phyloP scores from a whole-genome alignment of 2,797 vertebrate genomes.

The Rhincodon typus region DNA sequence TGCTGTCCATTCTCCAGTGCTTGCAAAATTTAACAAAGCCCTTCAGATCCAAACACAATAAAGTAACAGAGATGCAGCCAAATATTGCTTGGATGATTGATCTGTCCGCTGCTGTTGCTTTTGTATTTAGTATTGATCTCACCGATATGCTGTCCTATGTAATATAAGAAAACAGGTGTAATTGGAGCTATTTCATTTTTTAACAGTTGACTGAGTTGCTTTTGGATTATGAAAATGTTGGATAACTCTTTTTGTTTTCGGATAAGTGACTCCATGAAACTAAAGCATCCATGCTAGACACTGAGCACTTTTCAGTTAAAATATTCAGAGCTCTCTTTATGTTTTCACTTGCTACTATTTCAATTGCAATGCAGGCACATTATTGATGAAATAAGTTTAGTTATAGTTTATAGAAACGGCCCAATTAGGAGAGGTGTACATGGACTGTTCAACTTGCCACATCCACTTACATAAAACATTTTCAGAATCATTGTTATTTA shows the following conservation, averaged over 20 bases:
- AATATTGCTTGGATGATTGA: not conserved
- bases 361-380: not conserved
- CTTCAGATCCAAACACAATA: not conserved
- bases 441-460: not conserved
- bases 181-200: not conserved
- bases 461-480: not conserved
- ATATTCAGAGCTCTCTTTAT: not conserved
- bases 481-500: slow-evolving; percentile 1
- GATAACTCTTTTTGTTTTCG: not conserved
- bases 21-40: not conserved
- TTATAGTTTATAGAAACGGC: no score
- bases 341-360: not conserved
- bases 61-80: not conserved
- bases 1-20: not conserved
- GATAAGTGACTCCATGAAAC: not conserved
- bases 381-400: not conserved
- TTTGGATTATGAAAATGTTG: not conserved
- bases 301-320: not conserved
- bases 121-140: not conserved
- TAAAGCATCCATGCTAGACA: not conserved
- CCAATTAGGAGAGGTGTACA: not conserved
- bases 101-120: not conserved
- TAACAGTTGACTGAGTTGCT: not conserved
- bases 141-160: not conserved
- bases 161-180: not conserved